Percentiles rank a stretch among this genome's conserved stretches.
Conservation (phyloP, 2,888 invertebrate genomes). For the Ophion slaviceki region DNA sequence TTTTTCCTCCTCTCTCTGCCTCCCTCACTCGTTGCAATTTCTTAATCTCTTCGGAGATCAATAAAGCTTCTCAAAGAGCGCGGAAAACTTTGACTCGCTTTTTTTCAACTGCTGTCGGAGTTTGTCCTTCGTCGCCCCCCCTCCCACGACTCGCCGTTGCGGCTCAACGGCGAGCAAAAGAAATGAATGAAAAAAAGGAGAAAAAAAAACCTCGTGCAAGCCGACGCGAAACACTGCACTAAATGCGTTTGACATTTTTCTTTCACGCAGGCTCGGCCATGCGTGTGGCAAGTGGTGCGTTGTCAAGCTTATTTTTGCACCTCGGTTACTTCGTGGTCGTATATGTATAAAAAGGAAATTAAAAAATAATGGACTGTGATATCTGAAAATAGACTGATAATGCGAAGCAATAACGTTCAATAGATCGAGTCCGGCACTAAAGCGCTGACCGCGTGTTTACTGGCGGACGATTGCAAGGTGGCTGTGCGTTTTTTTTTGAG, state of each 20-base stretch:
- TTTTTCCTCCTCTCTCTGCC: too few species aligned
- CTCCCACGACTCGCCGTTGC: too few species aligned
- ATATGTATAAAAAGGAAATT: constrained; percentile 41
- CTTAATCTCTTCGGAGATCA: constrained; percentile 13
- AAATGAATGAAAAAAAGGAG: too few species aligned
- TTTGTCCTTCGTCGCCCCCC: not conserved
- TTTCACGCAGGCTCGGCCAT: constrained; percentile 1
- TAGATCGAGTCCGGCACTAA: constrained; percentile 75
- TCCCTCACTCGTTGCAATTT: not conserved
- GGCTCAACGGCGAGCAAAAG: too few species aligned
- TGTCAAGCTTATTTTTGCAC: constrained; percentile 1
- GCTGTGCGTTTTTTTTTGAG: not conserved
- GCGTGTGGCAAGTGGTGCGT: not conserved
- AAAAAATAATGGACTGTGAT: constrained; percentile 71
- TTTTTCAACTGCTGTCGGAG: constrained; percentile 75
- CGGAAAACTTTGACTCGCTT: constrained; percentile 74
- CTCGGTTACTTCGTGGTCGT: constrained; percentile 30
- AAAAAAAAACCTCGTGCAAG: constrained; percentile 1
- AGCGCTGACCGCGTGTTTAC: constrained; percentile 62
- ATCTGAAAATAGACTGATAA: constrained; percentile 75
- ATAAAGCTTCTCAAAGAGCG: constrained; percentile 55
- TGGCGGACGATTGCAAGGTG: not conserved
- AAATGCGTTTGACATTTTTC: constrained; percentile 50
- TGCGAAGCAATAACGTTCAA: constrained; percentile 76
- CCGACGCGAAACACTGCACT: constrained; percentile 47